Base-by-base conservation (phyloP, 2,888 invertebrate genomes). In the Alviniconcha strummeri region DNA sequence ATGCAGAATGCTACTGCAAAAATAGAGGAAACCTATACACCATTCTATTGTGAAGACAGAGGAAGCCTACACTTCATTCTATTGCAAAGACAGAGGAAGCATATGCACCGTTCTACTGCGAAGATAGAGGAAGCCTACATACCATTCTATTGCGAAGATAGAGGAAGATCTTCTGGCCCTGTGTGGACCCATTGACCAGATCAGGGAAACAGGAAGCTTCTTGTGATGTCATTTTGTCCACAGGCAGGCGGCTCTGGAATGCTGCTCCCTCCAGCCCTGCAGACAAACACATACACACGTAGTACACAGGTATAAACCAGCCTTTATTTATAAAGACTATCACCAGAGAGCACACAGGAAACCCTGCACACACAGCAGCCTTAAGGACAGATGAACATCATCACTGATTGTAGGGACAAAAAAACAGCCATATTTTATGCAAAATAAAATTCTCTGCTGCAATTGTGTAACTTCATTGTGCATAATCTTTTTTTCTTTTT, bases 181-280 rank as follows among this genome's bases (percentile, higher is more conserved):
- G 96, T 71, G 97, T 96, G 0, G 97, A 96, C 17, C 97, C 96
- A 86, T 96, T 96, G 82, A 97, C 96, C 54, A 99, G 96, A 92
- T 99, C 99, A 4, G 97, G 97, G 94, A 99, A 99, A 92, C 97
- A 97, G 80, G 97, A 97, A 0, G 97, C 97, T 95, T 99, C 99
- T 67, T 97, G 96, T 0, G 98, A 97, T 9, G 98, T 98, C 96
- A 99, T 96, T 94, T 98, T 98, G 93, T 98, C 98, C 94, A 97
- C 97, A 0, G 98, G 98, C 92, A 99, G 95, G 72, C 99, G 96
- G 88, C 98, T 98, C 93, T 98, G 93, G 81, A 93, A 93, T 56
- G 94, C 93, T 81, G 94, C 94, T 71, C 98, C 98, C 94, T 98
- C 98, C 87, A 98, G 95, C 60, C 97, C 95, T 96, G 91, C 67